Percentiles rank a stretch among this genome's conserved stretches.
phyloP scores from a whole-genome alignment of 2,888 invertebrate genomes.

The Leucoptera coffeella region DNA sequence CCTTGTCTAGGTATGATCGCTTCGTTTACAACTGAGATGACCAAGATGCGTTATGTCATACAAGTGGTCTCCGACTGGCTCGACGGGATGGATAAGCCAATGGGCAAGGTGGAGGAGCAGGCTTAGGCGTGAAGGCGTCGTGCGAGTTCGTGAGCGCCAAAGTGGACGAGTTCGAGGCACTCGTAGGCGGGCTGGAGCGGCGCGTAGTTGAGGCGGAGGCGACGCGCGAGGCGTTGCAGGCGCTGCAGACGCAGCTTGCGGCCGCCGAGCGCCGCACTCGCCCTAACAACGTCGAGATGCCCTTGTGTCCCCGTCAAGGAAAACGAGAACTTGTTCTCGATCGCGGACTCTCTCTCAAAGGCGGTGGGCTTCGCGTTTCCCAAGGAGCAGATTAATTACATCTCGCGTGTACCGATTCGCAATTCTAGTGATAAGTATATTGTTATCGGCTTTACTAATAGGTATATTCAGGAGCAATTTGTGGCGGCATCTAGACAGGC shows the following conservation, averaged over 20 bases:
- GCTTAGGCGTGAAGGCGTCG: no score
- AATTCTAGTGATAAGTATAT: constrained; percentile 5
- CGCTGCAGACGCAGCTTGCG: background rate
- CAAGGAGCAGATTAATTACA: constrained; percentile 5
- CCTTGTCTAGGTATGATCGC: no score
- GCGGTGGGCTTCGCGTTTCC: background rate
- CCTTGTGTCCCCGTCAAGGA: no score
- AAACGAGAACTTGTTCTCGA: no score
- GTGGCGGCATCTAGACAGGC: constrained; percentile 4
- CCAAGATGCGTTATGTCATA: no score
- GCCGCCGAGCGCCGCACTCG: background rate
- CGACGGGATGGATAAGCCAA: no score
- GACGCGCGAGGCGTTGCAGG: background rate
- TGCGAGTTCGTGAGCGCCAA: background rate
- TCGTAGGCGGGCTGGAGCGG: no score
- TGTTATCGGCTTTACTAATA: constrained; percentile 5
- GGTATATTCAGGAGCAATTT: constrained; percentile 6
- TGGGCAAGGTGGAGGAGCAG: no score
- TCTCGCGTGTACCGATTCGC: constrained; percentile 4
- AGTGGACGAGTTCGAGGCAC: no score
- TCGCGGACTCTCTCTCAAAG: no score
- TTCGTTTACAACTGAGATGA: no score
- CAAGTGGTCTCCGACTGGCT: no score
- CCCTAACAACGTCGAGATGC: background rate
- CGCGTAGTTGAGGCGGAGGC: background rate